A percentile compares a stretch with the other conserved stretches of the same genome.
Conservation (phyloP, 2,113 vertebrate species). For the Zingel zingel region DNA sequence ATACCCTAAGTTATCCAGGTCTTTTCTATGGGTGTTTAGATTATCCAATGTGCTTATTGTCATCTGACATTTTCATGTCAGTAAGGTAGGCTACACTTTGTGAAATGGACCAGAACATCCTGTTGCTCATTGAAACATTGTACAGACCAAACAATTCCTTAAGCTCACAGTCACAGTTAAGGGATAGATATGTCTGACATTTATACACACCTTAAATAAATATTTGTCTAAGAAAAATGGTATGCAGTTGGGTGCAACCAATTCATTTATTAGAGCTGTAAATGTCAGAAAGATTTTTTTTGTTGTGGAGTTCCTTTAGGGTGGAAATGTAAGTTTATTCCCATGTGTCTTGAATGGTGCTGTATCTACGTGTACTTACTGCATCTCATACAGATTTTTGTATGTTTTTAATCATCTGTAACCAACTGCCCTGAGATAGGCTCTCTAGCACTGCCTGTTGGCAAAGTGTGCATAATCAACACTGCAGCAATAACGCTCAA, state of each 20-base stretch:
- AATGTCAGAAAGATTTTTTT: not conserved
- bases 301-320: not conserved
- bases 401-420: not conserved
- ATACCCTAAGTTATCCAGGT: not conserved
- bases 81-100: not conserved
- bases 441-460: constrained; percentile 23
- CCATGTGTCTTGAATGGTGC: not conserved
- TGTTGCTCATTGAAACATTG: constrained; percentile 14
- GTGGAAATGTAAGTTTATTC: not conserved
- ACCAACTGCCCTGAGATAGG: not conserved
- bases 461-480: not conserved
- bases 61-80: not conserved
- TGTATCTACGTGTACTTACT: not conserved
- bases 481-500: not conserved
- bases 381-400: not conserved
- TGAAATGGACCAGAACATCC: constrained; percentile 4
- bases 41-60: not conserved
- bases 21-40: not conserved
- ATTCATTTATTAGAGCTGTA: not conserved
- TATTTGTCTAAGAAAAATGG: constrained; percentile 5
- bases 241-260: not conserved
- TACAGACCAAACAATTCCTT: not conserved
- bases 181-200: not conserved
- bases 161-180: not conserved
- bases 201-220: constrained; percentile 41